These are phyloP conservation scores for Tiliacea aurago DNA, from an alignment of 2,888 invertebrate genomes.

Conservation along the genomic window DNA sequence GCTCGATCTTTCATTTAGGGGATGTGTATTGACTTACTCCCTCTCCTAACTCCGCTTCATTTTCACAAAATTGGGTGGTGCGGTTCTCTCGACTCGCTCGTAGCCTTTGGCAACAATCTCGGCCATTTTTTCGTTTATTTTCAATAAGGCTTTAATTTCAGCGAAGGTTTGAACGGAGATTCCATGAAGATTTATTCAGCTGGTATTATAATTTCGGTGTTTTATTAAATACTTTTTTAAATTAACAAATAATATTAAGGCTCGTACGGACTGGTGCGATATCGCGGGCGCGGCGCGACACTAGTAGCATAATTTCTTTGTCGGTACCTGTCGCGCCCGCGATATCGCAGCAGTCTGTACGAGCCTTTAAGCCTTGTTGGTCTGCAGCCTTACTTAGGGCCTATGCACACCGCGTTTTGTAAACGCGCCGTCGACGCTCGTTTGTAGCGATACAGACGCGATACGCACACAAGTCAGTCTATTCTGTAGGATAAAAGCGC, in stretches of 20 bases:
- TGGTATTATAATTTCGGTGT: conserved; percentile 32
- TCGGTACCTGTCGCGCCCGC: too few relatives aligned
- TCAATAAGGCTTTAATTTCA: conserved; percentile 67
- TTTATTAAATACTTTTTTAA: conserved; percentile 36
- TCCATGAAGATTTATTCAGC: conserved; percentile 53
- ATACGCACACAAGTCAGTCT: too few relatives aligned
- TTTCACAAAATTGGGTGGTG: conserved; percentile 66
- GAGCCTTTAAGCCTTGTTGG: conserved; percentile 42
- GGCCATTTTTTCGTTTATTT: conserved; percentile 65
- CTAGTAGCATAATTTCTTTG: too few relatives aligned
- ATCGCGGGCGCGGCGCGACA: too few relatives aligned
- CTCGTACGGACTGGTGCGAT: too few relatives aligned
- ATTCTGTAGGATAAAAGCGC: too few relatives aligned
- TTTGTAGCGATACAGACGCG: too few relatives aligned
- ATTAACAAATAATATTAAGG: conserved; percentile 25
- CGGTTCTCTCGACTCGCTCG: conserved; percentile 57
- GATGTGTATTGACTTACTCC: conserved; percentile 42
- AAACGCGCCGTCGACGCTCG: too few relatives aligned
- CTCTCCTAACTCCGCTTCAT: conserved; percentile 46
- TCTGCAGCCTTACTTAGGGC: conserved; percentile 8
- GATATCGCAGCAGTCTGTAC: too few relatives aligned
- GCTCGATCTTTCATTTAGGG: conserved; percentile 45
- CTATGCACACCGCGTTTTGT: too few relatives aligned
- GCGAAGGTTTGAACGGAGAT: conserved; percentile 48
- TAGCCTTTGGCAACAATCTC: conserved; percentile 68